Evolutionary conservation across 2,113 vertebrate species (phyloP), one percentile per base, ranked within the genome.

Genomic region (Okapia johnstoni): DNA sequence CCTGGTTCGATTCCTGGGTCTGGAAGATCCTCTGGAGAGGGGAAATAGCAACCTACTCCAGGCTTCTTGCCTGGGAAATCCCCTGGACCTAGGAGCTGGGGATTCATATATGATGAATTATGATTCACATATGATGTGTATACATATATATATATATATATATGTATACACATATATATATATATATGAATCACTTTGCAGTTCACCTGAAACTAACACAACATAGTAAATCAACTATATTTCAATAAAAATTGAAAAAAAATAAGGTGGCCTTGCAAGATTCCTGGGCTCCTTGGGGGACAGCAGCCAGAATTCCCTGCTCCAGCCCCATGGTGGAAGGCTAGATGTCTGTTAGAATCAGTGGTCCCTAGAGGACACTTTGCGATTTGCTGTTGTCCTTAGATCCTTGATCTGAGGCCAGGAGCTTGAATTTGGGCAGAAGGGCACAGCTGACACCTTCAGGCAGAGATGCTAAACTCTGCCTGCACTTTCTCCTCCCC

Each of bases 301-400:
- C n/a, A 94, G 46, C 13, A 57, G 26, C 60, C 83, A 52, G 58
- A 40, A 57, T 58, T 58, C 28, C 28, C 52, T 17, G 28, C 16
- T 11, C 12, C 8, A 3, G 3, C 61, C 3, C 19, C 5, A 2
- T 61, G 23, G 9, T n/a, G 57, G 57, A 55, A 46, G 1, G 11
- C 21, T 76, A 93, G n/a, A 43, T 4, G 46, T 73, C 28, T 26
- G 23, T 5, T 80, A 83, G 26, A 92, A 26, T 8, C 26, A 77
- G 7, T 43, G 17, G 26, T 90, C 76, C 14, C 4, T 30, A 48
- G 40, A 46, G 48, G 5, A 46, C 40, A 28, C 5, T 33, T 26
- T n/a, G 13, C 55, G 14, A 43, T 92, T 76, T 58, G 15, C 46
- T 54, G 3, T 50, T 88, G 25, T 40, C 33, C n/a, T 50, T 54